These are phyloP conservation scores for Megaceryle maxima DNA, from an alignment of 2,113 vertebrate genomes.

Conservation along the genomic window DNA sequence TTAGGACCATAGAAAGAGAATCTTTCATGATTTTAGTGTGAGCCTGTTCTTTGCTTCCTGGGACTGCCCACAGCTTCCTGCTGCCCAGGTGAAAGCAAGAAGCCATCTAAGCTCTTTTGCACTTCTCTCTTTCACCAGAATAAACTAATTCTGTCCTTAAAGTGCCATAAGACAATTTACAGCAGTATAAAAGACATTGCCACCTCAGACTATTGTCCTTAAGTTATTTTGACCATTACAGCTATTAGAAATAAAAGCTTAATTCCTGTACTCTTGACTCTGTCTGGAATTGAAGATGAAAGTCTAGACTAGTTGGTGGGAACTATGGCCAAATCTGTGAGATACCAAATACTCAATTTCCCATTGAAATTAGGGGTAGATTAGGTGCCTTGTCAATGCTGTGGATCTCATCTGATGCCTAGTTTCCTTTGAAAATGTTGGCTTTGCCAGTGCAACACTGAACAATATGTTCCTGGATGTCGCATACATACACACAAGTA, in stretches of 20 bases:
- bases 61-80: background rate
- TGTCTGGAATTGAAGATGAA: background rate
- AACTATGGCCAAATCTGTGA: background rate
- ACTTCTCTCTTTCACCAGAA: background rate
- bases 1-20: background rate
- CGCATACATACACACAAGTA: accelerated
- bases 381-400: background rate
- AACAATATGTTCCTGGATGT: background rate
- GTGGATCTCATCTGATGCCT: background rate
- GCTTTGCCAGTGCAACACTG: background rate
- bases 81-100: background rate
- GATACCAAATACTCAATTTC: background rate
- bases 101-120: background rate
- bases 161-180: background rate
- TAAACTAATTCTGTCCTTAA: background rate
- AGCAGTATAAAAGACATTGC: background rate
- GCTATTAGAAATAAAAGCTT: background rate
- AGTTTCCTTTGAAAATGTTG: background rate
- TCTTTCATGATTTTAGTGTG: background rate
- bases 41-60: background rate
- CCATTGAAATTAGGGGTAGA: background rate
- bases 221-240: background rate
- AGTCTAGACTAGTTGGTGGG: background rate
- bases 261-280: background rate
- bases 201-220: background rate